These are phyloP conservation scores for Hyposoter dolosus DNA, from an alignment of 2,888 invertebrate species.

Conservation along the genomic window DNA sequence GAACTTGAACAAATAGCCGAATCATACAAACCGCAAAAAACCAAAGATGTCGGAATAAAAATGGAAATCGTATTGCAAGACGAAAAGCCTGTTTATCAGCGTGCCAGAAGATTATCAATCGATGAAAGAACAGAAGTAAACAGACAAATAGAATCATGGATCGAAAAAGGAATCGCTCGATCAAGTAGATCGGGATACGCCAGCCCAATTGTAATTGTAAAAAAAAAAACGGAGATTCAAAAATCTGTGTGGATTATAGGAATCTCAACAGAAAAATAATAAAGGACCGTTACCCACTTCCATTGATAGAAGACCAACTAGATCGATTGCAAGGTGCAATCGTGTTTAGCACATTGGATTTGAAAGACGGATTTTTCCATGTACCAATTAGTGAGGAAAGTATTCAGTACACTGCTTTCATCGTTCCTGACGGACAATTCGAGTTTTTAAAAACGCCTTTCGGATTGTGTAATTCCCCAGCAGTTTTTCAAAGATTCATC, in stretches of 20 bases:
- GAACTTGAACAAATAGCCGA: no score
- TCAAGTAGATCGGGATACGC: conserved; percentile 39
- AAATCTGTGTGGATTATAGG: conserved; percentile 72
- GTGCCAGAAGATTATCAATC: background rate
- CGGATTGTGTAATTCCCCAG: conserved; percentile 71
- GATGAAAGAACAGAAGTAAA: background rate
- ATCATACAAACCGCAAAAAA: no score
- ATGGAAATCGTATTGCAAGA: background rate
- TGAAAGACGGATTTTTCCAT: conserved; percentile 74
- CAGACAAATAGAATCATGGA: background rate
- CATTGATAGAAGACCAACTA: conserved; percentile 68
- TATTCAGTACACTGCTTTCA: conserved; percentile 73
- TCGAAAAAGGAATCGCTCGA: background rate
- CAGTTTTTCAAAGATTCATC: conserved; percentile 63
- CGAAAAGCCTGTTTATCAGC: background rate
- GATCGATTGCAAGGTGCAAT: conserved; percentile 46
- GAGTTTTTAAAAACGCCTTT: conserved; percentile 66
- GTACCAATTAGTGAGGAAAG: conserved; percentile 68
- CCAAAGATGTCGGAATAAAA: no score
- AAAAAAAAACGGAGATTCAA: conserved; percentile 41
- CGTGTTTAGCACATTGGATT: conserved; percentile 59
- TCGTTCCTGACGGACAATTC: conserved; percentile 69
- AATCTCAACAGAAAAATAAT: conserved; percentile 74
- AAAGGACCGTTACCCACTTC: conserved; percentile 75
- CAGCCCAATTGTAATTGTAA: conserved; percentile 28